Percentiles rank a stretch among this genome's conserved stretches.
Evolutionary conservation across 2,113 vertebrate species (phyloP).

Genomic region (Poicephalus gulielmi): DNA sequence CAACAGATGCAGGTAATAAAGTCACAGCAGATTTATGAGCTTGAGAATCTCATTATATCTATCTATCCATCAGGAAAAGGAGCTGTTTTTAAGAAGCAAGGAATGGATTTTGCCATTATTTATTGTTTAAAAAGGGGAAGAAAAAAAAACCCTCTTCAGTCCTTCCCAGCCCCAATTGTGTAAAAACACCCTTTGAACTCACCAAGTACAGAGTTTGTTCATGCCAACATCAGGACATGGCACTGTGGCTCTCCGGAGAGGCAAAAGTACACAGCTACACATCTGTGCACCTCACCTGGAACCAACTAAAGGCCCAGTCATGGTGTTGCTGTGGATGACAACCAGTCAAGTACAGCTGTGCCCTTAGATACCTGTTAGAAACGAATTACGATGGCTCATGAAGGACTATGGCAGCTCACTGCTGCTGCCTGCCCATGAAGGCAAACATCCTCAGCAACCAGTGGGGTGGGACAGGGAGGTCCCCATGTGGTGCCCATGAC

Average conservation of each 20-base stretch:
- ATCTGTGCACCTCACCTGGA: not conserved
- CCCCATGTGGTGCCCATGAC: not conserved
- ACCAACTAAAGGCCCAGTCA: not conserved
- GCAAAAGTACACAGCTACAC: rapidly evolving
- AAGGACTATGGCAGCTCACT: not conserved
- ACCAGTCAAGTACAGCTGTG: not conserved
- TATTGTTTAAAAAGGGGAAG: slow-evolving; percentile 41
- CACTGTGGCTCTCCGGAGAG: not conserved
- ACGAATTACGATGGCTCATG: not conserved
- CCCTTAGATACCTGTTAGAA: not conserved
- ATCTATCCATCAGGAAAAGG: slow-evolving; percentile 24
- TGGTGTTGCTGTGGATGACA: not conserved
- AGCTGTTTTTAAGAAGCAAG: not conserved
- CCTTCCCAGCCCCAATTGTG: not conserved
- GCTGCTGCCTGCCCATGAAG: not conserved
- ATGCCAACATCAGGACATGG: not conserved
- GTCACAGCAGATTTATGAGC: not conserved
- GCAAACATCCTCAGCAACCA: not conserved
- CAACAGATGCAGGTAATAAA: slow-evolving; percentile 32
- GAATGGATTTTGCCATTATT: not conserved
- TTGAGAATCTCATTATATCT: slow-evolving; percentile 46
- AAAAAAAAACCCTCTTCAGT: not conserved
- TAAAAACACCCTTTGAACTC: slow-evolving; percentile 20
- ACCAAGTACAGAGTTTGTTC: not conserved
- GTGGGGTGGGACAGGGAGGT: not conserved